These are phyloP conservation scores for Sus cebifrons DNA, from an alignment of 2,797 vertebrate species.

Conservation along the genomic window DNA sequence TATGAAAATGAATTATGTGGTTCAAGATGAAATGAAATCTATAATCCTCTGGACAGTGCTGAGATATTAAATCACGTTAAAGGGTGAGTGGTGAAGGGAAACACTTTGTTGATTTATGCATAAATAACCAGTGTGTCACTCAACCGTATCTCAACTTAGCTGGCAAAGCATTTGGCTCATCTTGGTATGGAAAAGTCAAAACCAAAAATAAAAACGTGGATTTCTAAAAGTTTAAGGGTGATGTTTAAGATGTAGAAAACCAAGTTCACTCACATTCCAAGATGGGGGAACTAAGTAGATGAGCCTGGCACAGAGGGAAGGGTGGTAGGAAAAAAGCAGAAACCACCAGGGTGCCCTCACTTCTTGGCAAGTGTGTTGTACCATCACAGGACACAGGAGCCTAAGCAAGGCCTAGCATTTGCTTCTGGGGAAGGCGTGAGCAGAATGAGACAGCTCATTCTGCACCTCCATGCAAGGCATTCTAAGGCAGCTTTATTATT, in stretches of 20 bases:
- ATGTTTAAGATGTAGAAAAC: background rate
- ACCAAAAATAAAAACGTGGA: background rate
- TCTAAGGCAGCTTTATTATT: background rate
- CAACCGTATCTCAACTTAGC: background rate
- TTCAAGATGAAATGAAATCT: conserved; percentile 84
- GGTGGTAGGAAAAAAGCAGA: rapidly evolving
- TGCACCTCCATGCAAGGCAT: background rate
- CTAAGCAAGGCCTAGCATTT: no score
- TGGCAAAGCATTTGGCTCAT: background rate
- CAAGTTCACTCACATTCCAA: rapidly evolving
- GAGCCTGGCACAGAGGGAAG: background rate
- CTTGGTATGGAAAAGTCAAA: background rate
- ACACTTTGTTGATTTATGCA: background rate
- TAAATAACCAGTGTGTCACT: conserved; percentile 50
- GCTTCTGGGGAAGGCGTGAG: background rate
- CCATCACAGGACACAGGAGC: background rate
- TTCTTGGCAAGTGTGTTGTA: background rate
- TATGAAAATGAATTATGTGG: conserved; percentile 75
- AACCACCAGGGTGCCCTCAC: background rate
- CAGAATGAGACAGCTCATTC: background rate
- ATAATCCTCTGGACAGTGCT: conserved; percentile 51
- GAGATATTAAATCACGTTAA: conserved; percentile 78
- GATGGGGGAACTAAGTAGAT: background rate
- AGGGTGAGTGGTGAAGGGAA: background rate
- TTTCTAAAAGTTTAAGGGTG: background rate